These are phyloP conservation scores for Volucella zonaria DNA, from an alignment of 2,888 invertebrate species.

Conservation along the genomic window DNA sequence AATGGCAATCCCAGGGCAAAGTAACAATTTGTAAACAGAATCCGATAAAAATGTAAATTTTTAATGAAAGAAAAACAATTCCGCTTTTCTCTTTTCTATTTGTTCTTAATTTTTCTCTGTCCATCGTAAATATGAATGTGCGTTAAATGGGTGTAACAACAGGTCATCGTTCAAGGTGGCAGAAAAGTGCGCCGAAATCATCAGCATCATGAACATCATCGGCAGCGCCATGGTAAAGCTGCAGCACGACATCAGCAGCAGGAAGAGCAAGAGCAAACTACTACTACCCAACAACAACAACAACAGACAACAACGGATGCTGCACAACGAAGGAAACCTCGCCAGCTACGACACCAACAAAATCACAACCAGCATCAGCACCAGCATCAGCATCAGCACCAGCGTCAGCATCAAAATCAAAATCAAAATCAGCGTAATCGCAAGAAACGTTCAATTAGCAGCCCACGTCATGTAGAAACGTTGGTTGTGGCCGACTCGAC, in stretches of 20 bases:
- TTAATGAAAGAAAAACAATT: constrained; percentile 74
- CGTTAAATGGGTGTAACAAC: constrained; percentile 52
- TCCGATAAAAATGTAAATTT: constrained; percentile 75
- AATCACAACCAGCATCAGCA: constrained; percentile 65
- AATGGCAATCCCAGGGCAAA: constrained; percentile 85
- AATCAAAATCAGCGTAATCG: constrained; percentile 75
- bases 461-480: constrained; percentile 91
- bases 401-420: constrained; percentile 75
- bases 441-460: constrained; percentile 87
- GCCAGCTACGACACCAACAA: constrained; percentile 78
- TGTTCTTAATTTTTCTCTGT: constrained; percentile 12
- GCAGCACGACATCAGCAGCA: constrained; percentile 56
- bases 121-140: neutral
- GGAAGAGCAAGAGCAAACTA: constrained; percentile 47
- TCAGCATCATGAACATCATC: constrained; percentile 79
- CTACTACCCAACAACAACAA: too few relatives aligned
- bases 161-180: constrained; percentile 82
- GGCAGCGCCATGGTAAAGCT: constrained; percentile 52
- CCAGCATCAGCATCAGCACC: constrained; percentile 74
- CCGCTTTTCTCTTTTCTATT: constrained; percentile 61
- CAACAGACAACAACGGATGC: constrained; percentile 61
- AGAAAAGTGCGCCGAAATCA: constrained; percentile 81
- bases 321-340: constrained; percentile 78
- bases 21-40: constrained; percentile 76
- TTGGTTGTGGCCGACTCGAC: constrained; percentile 93